Evolutionary conservation across 2,888 invertebrate genomes (phyloP).

Genomic region (Zelleria hepariella): DNA sequence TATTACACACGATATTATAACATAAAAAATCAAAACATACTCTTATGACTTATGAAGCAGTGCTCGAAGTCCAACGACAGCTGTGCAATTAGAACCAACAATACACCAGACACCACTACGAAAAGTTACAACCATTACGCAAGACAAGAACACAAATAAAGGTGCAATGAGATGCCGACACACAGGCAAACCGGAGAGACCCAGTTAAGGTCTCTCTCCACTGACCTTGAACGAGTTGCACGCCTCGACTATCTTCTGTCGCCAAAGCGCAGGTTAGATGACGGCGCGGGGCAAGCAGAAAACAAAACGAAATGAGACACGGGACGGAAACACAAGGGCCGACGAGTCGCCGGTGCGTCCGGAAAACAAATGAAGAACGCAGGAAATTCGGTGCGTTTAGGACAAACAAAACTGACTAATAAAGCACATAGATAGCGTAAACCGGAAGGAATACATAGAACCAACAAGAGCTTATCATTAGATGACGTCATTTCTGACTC

Average conservation of each 20-base stretch:
- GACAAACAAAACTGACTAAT: not conserved
- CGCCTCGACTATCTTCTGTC: slow-evolving; percentile 94
- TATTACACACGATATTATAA: slow-evolving; percentile 10
- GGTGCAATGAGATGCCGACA: not conserved
- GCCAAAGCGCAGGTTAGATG: slow-evolving; percentile 45
- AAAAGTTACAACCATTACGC: not conserved
- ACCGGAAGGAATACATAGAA: not conserved
- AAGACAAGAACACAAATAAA: not conserved
- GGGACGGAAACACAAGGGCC: slow-evolving; percentile 14
- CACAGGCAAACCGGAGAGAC: not conserved
- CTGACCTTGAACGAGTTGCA: slow-evolving; percentile 93
- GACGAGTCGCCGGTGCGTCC: not conserved
- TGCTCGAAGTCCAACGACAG: slow-evolving; percentile 39
- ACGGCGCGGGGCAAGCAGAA: slow-evolving; percentile 51
- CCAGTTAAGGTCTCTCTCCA: slow-evolving; percentile 20
- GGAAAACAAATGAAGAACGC: not conserved
- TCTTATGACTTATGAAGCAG: slow-evolving; percentile 21
- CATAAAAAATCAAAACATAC: slow-evolving; percentile 17
- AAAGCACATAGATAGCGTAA: not conserved
- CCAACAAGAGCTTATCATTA: too few relatives aligned
- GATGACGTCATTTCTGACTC: too few relatives aligned
- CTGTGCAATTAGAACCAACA: slow-evolving; percentile 30
- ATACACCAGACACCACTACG: slow-evolving; percentile 23
- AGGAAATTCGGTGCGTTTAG: not conserved
- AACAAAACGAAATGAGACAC: slow-evolving; percentile 26